Percentiles rank a stretch among this genome's conserved stretches.
These are phyloP conservation scores for Galbula dea DNA, from an alignment of 2,113 vertebrate genomes.

Conservation along the genomic window DNA sequence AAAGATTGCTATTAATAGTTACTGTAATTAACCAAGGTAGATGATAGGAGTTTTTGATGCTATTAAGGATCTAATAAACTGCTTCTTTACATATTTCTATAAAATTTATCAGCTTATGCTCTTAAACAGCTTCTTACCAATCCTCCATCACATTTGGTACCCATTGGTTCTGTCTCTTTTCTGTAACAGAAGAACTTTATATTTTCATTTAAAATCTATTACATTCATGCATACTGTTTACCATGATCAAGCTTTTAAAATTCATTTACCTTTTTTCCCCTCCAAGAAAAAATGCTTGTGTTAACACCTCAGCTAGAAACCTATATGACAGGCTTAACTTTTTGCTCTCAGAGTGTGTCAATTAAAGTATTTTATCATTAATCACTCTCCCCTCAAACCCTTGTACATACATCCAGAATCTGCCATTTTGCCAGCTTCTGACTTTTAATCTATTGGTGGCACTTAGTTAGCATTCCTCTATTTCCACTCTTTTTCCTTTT, in stretches of 20 bases:
- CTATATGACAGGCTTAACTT: not conserved
- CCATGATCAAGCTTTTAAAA: not conserved
- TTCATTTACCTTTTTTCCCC: not conserved
- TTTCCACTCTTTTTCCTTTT: not conserved
- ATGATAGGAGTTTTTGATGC: not conserved
- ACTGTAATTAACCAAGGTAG: not conserved
- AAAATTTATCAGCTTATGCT: not conserved
- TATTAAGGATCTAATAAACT: not conserved
- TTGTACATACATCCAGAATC: not conserved
- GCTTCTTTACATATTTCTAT: not conserved
- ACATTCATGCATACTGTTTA: not conserved
- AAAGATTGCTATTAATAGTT: not conserved
- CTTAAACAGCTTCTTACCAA: not conserved
- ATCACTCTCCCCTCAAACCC: not conserved
- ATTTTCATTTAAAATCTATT: not conserved
- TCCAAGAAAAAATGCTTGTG: not conserved
- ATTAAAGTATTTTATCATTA: not conserved
- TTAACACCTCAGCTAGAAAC: not conserved
- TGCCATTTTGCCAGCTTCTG: not conserved
- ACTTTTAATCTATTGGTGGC: not conserved
- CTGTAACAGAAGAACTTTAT: constrained; percentile 19
- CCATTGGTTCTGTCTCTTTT: not conserved
- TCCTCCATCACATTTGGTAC: not conserved
- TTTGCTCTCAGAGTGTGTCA: not conserved
- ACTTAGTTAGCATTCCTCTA: not conserved